Percentiles rank a stretch among this genome's conserved stretches.
phyloP scores from a whole-genome alignment of 2,113 vertebrate species.

The Vanacampus margaritifer region DNA sequence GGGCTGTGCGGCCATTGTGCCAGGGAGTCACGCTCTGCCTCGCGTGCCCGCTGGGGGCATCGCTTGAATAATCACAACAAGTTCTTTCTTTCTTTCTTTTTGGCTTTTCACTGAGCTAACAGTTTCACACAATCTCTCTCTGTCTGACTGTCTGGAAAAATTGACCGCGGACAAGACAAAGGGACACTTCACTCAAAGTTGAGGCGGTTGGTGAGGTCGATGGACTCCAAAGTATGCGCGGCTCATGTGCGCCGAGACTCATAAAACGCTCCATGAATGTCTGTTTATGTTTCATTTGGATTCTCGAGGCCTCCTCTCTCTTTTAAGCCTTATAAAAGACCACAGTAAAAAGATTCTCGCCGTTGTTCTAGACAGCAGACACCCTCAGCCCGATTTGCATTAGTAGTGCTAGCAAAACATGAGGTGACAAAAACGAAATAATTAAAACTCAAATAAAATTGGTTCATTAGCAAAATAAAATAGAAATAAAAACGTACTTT shows the following conservation, averaged over 20 bases:
- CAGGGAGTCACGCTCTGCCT: conserved; percentile 58
- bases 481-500: too few relatives aligned
- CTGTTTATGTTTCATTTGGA: conserved; percentile 18
- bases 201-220: conserved; percentile 51
- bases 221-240: conserved; percentile 44
- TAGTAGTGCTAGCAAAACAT: background rate
- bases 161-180: conserved; percentile 50
- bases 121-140: conserved; percentile 54
- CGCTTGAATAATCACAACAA: conserved; percentile 42
- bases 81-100: conserved; percentile 23
- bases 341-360: background rate
- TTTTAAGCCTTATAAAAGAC: background rate
- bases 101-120: conserved; percentile 26
- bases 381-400: background rate
- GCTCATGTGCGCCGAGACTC: conserved; percentile 23
- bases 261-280: conserved; percentile 25
- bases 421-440: background rate
- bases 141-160: conserved; percentile 55
- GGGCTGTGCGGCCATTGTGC: conserved; percentile 50
- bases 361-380: background rate
- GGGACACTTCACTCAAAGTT: conserved; percentile 50
- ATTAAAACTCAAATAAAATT: too few relatives aligned
- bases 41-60: conserved; percentile 52
- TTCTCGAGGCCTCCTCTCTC: background rate
- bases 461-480: too few relatives aligned